Percentiles rank a stretch among this genome's conserved stretches.
Conservation (phyloP, 2,888 invertebrate genomes). For the Germaria angustata region DNA sequence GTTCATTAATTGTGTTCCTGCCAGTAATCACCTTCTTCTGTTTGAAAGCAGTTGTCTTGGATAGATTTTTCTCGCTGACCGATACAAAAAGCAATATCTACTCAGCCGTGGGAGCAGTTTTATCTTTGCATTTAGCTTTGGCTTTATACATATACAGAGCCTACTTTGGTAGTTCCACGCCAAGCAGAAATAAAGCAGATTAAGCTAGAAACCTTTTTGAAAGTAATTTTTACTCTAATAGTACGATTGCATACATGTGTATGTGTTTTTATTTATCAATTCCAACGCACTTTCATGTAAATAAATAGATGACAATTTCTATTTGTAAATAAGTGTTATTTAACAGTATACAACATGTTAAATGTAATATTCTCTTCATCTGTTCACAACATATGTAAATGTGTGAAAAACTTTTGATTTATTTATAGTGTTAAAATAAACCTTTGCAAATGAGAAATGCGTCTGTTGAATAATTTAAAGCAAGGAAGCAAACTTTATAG, state of each 20-base stretch:
- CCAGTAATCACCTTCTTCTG: conserved; percentile 88
- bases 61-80: conserved; percentile 83
- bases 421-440: neutral
- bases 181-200: conserved; percentile 57
- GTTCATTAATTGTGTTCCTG: conserved; percentile 87
- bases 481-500: conserved; percentile 47
- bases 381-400: conserved; percentile 31
- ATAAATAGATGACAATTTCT: conserved; percentile 24
- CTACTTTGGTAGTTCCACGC: conserved; percentile 81
- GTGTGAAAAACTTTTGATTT: neutral
- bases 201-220: conserved; percentile 29
- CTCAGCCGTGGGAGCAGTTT: conserved; percentile 87
- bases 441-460: conserved; percentile 34
- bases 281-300: conserved; percentile 48
- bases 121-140: conserved; percentile 87
- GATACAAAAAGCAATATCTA: conserved; percentile 87
- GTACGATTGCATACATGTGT: too few species aligned
- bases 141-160: conserved; percentile 90
- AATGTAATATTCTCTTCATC: neutral
- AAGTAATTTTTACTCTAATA: conserved; percentile 34
- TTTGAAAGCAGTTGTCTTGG: conserved; percentile 86
- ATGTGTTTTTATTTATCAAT: too few species aligned
- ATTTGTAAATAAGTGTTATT: neutral
- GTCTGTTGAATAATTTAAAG: conserved; percentile 42
- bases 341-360: neutral